Conservation (phyloP, 2,888 invertebrate species). For the Pristionchus fissidentatus region DNA sequence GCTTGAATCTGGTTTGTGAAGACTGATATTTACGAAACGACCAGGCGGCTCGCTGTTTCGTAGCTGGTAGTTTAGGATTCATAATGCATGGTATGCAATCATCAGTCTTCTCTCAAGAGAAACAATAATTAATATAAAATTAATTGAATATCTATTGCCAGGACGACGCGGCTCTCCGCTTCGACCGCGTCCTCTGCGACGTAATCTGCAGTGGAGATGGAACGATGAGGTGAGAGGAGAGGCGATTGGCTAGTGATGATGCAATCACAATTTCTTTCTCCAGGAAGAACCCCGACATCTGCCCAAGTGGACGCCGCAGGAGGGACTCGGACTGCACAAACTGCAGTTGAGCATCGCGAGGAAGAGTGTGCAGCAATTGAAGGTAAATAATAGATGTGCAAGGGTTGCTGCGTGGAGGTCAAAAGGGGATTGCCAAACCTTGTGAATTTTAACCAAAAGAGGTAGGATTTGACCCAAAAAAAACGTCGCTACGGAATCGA, state of each 20-base stretch:
- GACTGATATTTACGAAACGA: too few relatives aligned
- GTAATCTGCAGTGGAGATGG: conserved; percentile 85
- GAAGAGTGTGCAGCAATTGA: conserved; percentile 90
- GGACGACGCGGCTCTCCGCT: conserved; percentile 80
- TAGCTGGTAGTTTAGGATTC: too few relatives aligned
- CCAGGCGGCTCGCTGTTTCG: background rate
- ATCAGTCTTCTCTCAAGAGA: too few relatives aligned
- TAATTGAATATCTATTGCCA: conserved; percentile 10
- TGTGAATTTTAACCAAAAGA: background rate
- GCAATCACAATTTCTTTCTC: background rate
- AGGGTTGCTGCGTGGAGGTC: background rate
- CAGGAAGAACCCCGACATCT: conserved; percentile 93
- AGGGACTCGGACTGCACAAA: conserved; percentile 64
- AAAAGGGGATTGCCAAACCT: background rate
- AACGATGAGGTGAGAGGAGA: background rate
- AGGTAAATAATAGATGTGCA: conserved; percentile 76
- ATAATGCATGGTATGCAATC: too few relatives aligned
- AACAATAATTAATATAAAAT: too few relatives aligned
- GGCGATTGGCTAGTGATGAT: background rate
- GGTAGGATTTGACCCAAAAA: background rate
- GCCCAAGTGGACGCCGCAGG: conserved; percentile 86
- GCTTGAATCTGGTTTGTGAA: too few relatives aligned
- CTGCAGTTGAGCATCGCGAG: conserved; percentile 82
- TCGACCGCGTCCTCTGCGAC: conserved; percentile 93
- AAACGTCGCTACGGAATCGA: too few relatives aligned